Conservation (phyloP, 1,140 invertebrate genomes). For the Aplysia californica region DNA sequence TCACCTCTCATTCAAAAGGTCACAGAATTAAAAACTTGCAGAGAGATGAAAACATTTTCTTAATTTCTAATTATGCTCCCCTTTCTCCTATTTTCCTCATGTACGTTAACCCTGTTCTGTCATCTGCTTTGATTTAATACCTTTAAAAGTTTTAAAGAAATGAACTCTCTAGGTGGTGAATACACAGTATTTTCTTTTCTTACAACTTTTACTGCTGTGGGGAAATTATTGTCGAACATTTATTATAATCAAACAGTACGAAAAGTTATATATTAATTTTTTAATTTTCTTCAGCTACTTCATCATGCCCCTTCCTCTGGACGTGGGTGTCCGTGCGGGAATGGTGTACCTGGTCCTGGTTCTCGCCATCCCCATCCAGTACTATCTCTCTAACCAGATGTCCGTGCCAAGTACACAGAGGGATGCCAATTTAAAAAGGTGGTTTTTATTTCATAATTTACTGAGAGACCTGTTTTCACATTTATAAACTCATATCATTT, state of each 20-base stretch:
- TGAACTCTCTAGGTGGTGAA: background rate
- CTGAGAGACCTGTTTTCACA: background rate
- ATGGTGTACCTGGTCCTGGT: constrained; percentile 1
- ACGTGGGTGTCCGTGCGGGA: background rate
- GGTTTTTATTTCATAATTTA: background rate
- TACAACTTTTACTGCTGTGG: background rate
- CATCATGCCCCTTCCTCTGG: background rate
- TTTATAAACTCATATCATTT: background rate
- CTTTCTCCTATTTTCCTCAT: too few relatives aligned
- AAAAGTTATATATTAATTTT: too few relatives aligned
- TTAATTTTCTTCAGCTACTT: background rate
- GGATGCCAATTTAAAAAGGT: constrained; percentile 15
- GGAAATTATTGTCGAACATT: background rate
- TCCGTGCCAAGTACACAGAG: constrained; percentile 6
- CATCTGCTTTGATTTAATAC: background rate
- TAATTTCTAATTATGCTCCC: too few relatives aligned
- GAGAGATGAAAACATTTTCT: too few relatives aligned
- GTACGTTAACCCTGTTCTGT: too few relatives aligned
- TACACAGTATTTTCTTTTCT: background rate
- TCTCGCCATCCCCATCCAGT: constrained; percentile 22
- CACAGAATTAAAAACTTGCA: too few relatives aligned
- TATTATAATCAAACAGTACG: background rate
- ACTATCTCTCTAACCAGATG: constrained; percentile 15
- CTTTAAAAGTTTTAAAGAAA: background rate
- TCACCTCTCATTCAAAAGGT: too few relatives aligned